A percentile compares a stretch with the other conserved stretches of the same genome.
Evolutionary conservation across 2,888 invertebrate species (phyloP).

Genomic region (Calameuta filiformis): DNA sequence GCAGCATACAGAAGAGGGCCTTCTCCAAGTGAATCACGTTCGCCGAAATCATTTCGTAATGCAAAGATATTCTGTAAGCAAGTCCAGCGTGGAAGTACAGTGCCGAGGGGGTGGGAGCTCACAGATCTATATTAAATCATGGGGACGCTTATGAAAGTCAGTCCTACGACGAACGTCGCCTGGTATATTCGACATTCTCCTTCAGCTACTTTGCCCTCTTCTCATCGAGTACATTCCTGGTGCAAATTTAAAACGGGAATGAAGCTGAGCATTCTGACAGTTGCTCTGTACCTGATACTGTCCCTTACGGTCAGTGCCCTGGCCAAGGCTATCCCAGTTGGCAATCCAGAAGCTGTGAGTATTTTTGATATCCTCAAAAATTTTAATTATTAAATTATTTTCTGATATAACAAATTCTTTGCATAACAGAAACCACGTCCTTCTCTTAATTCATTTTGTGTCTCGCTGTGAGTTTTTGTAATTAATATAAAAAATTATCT

Average conservation of each 20-base stretch:
- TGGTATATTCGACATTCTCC: conserved; percentile 13
- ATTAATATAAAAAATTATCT: neutral
- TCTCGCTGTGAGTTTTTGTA: neutral
- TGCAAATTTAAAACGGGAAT: conserved; percentile 28
- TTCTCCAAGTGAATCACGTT: neutral
- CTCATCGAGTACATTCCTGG: neutral
- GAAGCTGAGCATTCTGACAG: conserved; percentile 41
- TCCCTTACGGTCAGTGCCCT: conserved; percentile 40
- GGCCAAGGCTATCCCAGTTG: conserved; percentile 53
- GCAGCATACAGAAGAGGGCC: neutral
- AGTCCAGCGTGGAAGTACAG: neutral
- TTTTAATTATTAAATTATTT: neutral
- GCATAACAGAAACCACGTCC: neutral
- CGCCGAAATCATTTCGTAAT: neutral
- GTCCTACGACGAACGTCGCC: conserved; percentile 16
- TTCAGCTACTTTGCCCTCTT: neutral
- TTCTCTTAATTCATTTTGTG: neutral
- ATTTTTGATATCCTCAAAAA: neutral
- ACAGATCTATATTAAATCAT: conserved; percentile 61
- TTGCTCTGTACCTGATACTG: conserved; percentile 30
- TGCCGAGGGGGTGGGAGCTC: conserved; percentile 44
- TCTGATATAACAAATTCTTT: neutral
- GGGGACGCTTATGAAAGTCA: conserved; percentile 54
- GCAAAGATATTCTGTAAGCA: neutral
- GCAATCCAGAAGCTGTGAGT: conserved; percentile 62